These are phyloP conservation scores for Trachelus tabidus DNA, from an alignment of 2,888 invertebrate genomes.

Conservation along the genomic window DNA sequence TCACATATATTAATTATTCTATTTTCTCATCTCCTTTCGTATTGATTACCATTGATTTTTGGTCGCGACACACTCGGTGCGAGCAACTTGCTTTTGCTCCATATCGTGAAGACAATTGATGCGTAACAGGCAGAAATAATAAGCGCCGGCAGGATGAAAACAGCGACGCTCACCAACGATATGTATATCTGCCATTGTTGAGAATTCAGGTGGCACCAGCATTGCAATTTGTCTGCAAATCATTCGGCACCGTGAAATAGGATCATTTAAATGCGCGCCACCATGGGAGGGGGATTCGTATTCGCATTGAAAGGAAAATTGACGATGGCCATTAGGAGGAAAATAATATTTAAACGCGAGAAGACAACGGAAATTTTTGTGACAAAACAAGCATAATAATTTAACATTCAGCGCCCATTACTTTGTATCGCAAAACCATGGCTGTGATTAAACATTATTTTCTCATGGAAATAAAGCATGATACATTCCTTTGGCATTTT, in stretches of 20 bases:
- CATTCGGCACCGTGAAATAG: not conserved
- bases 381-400: no score
- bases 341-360: not conserved
- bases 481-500: not conserved
- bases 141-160: slow-evolving; percentile 68
- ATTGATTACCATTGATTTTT: slow-evolving; percentile 16
- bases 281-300: not conserved
- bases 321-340: not conserved
- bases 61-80: slow-evolving; percentile 26
- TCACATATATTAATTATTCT: not conserved
- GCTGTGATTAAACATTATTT: no score
- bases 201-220: slow-evolving; percentile 61
- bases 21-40: not conserved
- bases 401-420: no score
- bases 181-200: slow-evolving; percentile 67
- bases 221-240: slow-evolving; percentile 52
- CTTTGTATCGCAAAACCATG: no score
- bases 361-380: not conserved
- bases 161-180: slow-evolving; percentile 61
- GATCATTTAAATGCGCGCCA: not conserved
- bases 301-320: not conserved
- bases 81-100: slow-evolving; percentile 64
- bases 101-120: slow-evolving; percentile 68
- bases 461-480: no score
- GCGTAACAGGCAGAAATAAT: slow-evolving; percentile 68